A percentile compares a stretch with the other conserved stretches of the same genome.
These are phyloP conservation scores for Nipponacmea schrenckii DNA, from an alignment of 2,888 invertebrate genomes.

Conservation along the genomic window DNA sequence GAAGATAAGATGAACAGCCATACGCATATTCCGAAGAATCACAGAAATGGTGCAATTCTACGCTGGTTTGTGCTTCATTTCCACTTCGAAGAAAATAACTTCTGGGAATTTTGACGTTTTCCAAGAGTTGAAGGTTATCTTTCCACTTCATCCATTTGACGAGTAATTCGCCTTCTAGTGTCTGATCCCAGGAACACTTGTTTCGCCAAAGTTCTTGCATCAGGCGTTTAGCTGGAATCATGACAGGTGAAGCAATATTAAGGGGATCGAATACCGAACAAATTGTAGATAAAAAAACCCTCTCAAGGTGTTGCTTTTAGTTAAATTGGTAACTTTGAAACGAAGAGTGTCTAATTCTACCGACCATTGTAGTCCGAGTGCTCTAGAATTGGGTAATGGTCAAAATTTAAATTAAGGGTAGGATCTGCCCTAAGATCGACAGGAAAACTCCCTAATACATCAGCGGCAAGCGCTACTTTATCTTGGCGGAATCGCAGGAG, in stretches of 20 bases:
- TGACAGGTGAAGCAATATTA: not conserved
- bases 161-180: not conserved
- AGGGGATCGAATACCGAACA: not conserved
- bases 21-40: not conserved
- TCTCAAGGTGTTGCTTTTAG: not conserved
- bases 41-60: not conserved
- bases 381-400: too few species aligned
- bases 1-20: not conserved
- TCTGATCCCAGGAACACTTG: not conserved
- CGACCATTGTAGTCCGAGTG: not conserved
- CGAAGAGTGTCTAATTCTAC: not conserved
- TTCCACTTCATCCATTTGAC: not conserved
- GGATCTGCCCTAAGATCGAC: too few species aligned
- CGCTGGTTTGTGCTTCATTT: not conserved
- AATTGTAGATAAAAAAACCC: not conserved
- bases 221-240: not conserved
- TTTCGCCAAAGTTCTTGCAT: not conserved
- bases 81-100: not conserved
- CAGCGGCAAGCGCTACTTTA: not conserved
- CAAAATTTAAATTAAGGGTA: too few species aligned
- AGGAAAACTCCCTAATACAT: too few species aligned
- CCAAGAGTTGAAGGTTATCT: not conserved
- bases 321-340: not conserved
- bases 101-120: not conserved
- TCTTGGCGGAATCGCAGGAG: not conserved